phyloP scores from a whole-genome alignment of 2,888 invertebrate genomes.

The Hybos culiciformis region DNA sequence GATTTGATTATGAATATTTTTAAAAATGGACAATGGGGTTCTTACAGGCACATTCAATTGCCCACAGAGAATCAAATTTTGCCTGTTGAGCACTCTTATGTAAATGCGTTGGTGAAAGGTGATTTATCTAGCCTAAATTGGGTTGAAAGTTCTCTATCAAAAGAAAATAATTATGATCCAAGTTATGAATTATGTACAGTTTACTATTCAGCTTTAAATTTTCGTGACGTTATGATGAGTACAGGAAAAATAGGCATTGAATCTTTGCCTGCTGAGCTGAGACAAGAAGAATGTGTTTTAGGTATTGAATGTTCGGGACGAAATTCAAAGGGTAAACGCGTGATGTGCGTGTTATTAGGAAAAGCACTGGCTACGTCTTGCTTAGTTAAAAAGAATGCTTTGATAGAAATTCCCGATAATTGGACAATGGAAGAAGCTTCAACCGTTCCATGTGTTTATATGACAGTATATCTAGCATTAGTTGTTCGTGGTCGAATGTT shows the following conservation, averaged over 20 bases:
- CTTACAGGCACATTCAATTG: slow-evolving; percentile 62
- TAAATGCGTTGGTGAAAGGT: slow-evolving; percentile 86
- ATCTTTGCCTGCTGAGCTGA: slow-evolving; percentile 81
- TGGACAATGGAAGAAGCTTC: slow-evolving; percentile 89
- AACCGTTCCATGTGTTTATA: slow-evolving; percentile 89
- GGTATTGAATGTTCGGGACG: slow-evolving; percentile 90
- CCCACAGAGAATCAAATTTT: slow-evolving; percentile 31
- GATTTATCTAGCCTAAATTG: slow-evolving; percentile 85
- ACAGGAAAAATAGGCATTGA: slow-evolving; percentile 95
- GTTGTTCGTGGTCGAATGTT: slow-evolving; percentile 73
- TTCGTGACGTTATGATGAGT: slow-evolving; percentile 96
- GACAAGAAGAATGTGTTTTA: slow-evolving; percentile 79
- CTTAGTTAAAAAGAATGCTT: slow-evolving; percentile 65
- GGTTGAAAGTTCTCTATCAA: slow-evolving; percentile 64
- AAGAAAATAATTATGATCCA: slow-evolving; percentile 29
- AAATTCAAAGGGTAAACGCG: slow-evolving; percentile 54
- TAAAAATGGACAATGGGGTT: slow-evolving; percentile 73
- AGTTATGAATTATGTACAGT: slow-evolving; percentile 74
- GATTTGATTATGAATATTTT: slow-evolving; percentile 80
- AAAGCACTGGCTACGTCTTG: slow-evolving; percentile 83
- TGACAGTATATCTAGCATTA: slow-evolving; percentile 85
- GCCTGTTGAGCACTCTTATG: slow-evolving; percentile 83
- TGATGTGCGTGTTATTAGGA: slow-evolving; percentile 92
- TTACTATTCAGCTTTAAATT: slow-evolving; percentile 90
- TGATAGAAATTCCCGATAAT: slow-evolving; percentile 75